These are phyloP conservation scores for Spinus olivaceus DNA, from an alignment of 2,797 vertebrate genomes.

Conservation along the genomic window DNA sequence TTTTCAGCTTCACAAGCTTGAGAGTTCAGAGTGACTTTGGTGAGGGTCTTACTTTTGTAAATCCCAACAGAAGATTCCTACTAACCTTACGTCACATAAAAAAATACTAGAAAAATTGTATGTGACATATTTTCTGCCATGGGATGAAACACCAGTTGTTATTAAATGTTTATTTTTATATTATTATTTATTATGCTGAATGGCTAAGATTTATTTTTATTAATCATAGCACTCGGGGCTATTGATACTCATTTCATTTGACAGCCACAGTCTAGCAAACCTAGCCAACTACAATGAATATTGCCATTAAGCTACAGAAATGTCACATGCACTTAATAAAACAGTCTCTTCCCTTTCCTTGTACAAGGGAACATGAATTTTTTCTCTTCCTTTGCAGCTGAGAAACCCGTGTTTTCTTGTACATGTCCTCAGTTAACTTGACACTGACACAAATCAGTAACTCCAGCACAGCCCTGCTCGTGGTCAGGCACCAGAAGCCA, in stretches of 20 bases:
- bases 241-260: neutral
- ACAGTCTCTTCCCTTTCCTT: neutral
- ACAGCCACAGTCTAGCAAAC: neutral
- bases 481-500: neutral
- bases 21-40: neutral
- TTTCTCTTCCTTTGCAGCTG: neutral
- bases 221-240: neutral
- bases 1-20: neutral
- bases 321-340: neutral
- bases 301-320: neutral
- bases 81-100: fast-evolving
- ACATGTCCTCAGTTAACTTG: neutral
- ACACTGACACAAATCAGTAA: neutral
- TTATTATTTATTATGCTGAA: neutral
- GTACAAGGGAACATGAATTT: neutral
- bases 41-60: neutral
- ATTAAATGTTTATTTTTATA: neutral
- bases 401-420: neutral
- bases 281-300: neutral
- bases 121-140: neutral
- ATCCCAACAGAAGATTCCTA: neutral
- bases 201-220: neutral
- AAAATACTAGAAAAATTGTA: neutral
- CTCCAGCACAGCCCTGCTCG: neutral
- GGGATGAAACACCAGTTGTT: neutral